phyloP scores from a whole-genome alignment of 2,113 vertebrate genomes.

The Megaceryle torquata region DNA sequence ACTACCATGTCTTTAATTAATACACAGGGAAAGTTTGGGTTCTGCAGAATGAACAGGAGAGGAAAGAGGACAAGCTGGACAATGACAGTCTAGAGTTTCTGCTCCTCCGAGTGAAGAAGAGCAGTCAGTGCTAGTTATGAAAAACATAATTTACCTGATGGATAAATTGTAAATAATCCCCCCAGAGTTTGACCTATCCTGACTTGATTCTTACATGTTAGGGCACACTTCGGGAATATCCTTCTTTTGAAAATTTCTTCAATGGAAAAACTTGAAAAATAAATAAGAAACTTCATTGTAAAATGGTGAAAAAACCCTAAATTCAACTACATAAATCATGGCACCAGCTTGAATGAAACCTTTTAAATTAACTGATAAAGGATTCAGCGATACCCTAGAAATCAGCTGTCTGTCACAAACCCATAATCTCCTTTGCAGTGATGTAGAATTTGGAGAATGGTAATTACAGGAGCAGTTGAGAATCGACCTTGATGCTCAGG shows the following conservation, averaged over 20 bases:
- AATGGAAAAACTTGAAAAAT: not conserved
- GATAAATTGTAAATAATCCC: not conserved
- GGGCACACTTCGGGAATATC: not conserved
- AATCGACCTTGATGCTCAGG: not conserved
- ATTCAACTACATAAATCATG: not conserved
- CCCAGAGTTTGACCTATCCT: not conserved
- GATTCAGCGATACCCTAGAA: not conserved
- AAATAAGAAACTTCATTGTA: not conserved
- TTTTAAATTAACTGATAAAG: conserved; percentile 8
- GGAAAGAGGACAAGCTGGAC: not conserved
- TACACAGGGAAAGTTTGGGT: not conserved
- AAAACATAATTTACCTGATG: not conserved
- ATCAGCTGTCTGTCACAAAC: not conserved
- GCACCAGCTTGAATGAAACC: not conserved
- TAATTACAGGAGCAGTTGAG: not conserved
- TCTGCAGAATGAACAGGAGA: not conserved
- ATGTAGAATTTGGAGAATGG: not conserved
- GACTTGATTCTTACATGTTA: not conserved
- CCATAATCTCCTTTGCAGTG: not conserved
- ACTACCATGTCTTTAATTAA: not conserved
- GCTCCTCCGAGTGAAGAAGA: not conserved
- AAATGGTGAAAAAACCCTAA: not conserved
- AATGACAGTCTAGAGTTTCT: not conserved
- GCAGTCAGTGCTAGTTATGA: not conserved
- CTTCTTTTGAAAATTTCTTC: not conserved